A percentile compares a stretch with the other conserved stretches of the same genome.
Evolutionary conservation across 2,888 invertebrate genomes (phyloP).

Genomic region (Ornithoptera alexandrae): DNA sequence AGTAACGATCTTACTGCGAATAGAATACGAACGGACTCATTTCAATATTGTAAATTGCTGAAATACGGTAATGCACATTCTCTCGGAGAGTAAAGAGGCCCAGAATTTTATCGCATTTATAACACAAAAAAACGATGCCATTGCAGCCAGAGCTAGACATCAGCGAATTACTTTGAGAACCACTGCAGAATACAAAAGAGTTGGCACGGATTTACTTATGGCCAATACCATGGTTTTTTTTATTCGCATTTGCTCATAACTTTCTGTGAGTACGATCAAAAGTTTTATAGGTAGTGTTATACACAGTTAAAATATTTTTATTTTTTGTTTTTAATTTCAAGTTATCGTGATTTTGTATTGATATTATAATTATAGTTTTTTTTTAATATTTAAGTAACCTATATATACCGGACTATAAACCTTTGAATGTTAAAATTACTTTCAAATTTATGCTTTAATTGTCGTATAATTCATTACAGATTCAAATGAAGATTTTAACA

Average conservation of each 20-base stretch:
- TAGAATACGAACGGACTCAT: constrained; percentile 14
- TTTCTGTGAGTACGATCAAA: no score
- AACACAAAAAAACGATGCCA: constrained; percentile 26
- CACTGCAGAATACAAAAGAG: constrained; percentile 27
- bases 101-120: constrained; percentile 27
- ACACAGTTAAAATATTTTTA: no score
- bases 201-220: constrained; percentile 25
- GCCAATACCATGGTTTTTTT: constrained; percentile 23
- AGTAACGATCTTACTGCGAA: constrained; percentile 5
- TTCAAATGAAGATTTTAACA: no score
- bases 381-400: no score
- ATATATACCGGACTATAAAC: no score
- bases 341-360: no score
- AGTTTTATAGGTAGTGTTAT: no score
- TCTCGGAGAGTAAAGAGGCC: constrained; percentile 17
- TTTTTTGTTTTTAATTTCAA: no score
- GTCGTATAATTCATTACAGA: no score
- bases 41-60: constrained; percentile 24
- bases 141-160: constrained; percentile 23
- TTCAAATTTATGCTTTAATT: no score
- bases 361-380: no score
- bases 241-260: not conserved
- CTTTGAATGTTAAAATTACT: no score
- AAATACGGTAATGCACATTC: constrained; percentile 28
- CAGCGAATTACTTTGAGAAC: constrained; percentile 21